Conservation (phyloP, 2,113 vertebrate genomes). For the Cochlearius cochlearius region DNA sequence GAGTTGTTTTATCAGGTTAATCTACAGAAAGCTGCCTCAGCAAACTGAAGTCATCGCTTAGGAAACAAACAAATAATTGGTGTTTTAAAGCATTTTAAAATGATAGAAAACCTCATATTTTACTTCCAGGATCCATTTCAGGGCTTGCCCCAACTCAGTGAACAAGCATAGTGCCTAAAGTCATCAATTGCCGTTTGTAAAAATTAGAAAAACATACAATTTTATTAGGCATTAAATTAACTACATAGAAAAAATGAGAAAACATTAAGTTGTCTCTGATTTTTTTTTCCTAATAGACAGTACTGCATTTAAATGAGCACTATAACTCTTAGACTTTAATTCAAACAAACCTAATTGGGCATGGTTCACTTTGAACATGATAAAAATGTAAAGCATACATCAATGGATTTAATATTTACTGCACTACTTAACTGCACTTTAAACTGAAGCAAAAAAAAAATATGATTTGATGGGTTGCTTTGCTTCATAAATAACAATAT, state of each 20-base stretch:
- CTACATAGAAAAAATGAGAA: not conserved
- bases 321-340: slow-evolving; percentile 33
- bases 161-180: not conserved
- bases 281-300: not conserved
- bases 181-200: not conserved
- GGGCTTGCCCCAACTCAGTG: not conserved
- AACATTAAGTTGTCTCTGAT: not conserved
- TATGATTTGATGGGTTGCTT: not conserved
- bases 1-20: not conserved
- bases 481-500: not conserved
- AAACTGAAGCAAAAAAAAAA: not conserved
- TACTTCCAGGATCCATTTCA: not conserved
- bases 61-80: not conserved
- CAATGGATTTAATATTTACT: slow-evolving; percentile 14
- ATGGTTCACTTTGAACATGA: slow-evolving; percentile 5
- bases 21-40: not conserved
- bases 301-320: not conserved
- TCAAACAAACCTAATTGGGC: slow-evolving; percentile 47
- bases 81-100: not conserved
- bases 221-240: slow-evolving; percentile 52
- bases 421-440: not conserved
- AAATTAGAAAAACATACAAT: slow-evolving; percentile 32
- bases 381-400: not conserved
- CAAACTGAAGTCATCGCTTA: not conserved
- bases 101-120: not conserved